Evolutionary conservation across 23 tunicate species (phyloP).

Genomic region (Halocynthia aurantium): DNA sequence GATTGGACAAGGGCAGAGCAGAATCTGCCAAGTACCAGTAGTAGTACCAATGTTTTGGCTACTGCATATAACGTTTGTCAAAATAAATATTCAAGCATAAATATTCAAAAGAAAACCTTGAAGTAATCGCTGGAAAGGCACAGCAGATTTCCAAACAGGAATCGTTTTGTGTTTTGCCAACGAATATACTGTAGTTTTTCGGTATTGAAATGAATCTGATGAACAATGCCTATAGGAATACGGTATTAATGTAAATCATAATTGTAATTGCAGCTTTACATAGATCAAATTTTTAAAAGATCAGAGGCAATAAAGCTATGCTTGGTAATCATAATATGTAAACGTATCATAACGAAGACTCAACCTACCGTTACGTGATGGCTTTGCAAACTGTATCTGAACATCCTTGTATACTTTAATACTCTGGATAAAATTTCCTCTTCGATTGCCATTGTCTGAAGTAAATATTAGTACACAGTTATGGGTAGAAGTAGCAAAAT

Average conservation of each 20-base stretch:
- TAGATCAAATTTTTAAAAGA: neutral
- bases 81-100: no score
- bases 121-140: constrained; percentile 73
- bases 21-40: no score
- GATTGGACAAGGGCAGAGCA: no score
- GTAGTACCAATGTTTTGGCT: no score
- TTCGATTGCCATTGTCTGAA: no score
- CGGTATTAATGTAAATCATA: no score
- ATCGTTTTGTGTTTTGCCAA: constrained; percentile 73
- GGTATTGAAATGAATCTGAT: constrained; percentile 54
- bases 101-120: constrained; percentile 16
- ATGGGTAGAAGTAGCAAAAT: no score
- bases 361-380: constrained; percentile 30
- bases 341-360: neutral
- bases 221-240: constrained; percentile 32
- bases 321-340: neutral
- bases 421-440: constrained; percentile 8
- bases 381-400: constrained; percentile 32
- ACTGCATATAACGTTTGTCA: no score
- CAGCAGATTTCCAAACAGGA: constrained; percentile 67
- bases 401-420: constrained; percentile 50
- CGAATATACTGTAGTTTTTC: constrained; percentile 22
- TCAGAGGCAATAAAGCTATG: neutral
- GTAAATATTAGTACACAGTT: no score
- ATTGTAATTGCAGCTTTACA: no score